Percentiles rank a stretch among this genome's conserved stretches.
Conservation (phyloP, 2,113 vertebrate species). For the Murina feae region DNA sequence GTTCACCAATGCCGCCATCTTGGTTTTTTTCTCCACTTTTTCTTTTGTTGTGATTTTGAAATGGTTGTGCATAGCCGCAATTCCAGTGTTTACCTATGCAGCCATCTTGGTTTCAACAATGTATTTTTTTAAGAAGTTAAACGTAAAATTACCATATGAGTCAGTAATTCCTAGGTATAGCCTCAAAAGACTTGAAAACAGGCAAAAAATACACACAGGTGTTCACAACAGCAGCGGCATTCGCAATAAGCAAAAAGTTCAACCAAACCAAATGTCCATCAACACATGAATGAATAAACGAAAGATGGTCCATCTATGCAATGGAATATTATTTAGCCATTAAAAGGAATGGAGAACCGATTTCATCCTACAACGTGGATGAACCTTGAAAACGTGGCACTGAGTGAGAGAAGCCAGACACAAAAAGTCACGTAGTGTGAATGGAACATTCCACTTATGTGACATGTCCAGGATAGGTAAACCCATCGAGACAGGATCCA, state of each 20-base stretch:
- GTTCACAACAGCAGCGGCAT: not conserved
- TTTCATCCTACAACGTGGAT: fast-evolving
- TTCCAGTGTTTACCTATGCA: too few species aligned
- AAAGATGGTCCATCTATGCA: too few species aligned
- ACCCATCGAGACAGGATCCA: too few species aligned
- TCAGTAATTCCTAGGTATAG: not conserved
- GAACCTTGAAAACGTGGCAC: not conserved
- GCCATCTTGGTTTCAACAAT: too few species aligned
- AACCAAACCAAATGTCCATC: not conserved
- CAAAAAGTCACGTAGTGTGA: not conserved
- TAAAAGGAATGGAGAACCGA: not conserved
- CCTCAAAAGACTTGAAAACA: not conserved
- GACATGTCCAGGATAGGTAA: not conserved
- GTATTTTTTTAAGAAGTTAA: not conserved
- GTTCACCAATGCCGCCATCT: too few species aligned
- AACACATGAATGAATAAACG: not conserved
- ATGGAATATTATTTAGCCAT: not conserved
- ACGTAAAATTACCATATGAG: not conserved
- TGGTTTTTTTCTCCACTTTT: too few species aligned
- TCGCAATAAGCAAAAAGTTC: not conserved
- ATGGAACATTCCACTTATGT: not conserved
- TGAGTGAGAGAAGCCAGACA: not conserved
- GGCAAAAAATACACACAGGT: not conserved
- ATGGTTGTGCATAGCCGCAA: too few species aligned
- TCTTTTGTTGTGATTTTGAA: too few species aligned